A percentile compares a stretch with the other conserved stretches of the same genome.
phyloP scores from a whole-genome alignment of 2,797 vertebrate genomes.

The Chelidonichthys spinosus region DNA sequence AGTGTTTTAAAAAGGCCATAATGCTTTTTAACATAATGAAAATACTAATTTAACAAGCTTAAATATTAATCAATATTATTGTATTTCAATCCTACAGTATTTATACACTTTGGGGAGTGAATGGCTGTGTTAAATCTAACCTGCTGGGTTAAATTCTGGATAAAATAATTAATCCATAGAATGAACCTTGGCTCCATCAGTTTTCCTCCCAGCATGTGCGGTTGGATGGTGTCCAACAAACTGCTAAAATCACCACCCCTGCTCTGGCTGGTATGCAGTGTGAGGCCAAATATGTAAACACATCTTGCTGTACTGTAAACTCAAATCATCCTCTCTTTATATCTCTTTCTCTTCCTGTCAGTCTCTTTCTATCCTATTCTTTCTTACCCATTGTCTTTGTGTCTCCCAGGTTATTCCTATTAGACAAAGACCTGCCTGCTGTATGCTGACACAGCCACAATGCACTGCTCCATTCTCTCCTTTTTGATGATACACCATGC shows the following conservation, averaged over 20 bases:
- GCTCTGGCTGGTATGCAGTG: not conserved
- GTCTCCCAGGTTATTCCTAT: conserved; percentile 61
- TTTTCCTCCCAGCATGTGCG: not conserved
- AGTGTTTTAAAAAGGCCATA: no score
- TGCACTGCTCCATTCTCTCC: conserved; percentile 47
- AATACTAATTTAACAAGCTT: no score
- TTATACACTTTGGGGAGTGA: not conserved
- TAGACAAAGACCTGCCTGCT: conserved; percentile 70
- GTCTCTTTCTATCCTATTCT: conserved; percentile 27
- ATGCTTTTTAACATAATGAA: no score
- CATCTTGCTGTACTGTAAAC: conserved; percentile 15
- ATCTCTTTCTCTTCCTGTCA: conserved; percentile 20
- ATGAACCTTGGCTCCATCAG: not conserved
- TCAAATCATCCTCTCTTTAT: conserved; percentile 28
- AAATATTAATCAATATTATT: no score
- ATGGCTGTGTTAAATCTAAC: not conserved
- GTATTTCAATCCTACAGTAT: no score
- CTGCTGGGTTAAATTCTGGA: not conserved
- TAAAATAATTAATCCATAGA: not conserved
- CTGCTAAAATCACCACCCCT: not conserved
- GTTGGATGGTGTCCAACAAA: not conserved
- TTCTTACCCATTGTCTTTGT: conserved; percentile 47
- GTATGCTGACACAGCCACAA: conserved; percentile 66
- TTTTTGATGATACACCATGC: conserved; percentile 54
- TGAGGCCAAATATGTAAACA: conserved; percentile 18